A percentile compares a stretch with the other conserved stretches of the same genome.
Evolutionary conservation across 2,797 vertebrate genomes (phyloP).

Genomic region (Oreortyx pictus): DNA sequence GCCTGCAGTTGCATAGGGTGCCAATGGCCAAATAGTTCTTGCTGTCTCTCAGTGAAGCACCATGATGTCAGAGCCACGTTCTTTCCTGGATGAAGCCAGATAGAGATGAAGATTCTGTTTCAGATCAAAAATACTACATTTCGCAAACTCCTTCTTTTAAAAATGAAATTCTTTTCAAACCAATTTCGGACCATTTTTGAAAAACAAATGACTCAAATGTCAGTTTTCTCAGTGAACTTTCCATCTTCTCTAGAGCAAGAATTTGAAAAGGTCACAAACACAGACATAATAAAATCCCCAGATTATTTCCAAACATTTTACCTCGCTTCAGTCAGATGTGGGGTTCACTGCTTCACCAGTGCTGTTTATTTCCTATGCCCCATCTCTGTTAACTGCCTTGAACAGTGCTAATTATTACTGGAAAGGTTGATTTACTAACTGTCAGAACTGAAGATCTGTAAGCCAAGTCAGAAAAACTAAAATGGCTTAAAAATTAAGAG

Average conservation of each 20-base stretch:
- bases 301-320: not conserved
- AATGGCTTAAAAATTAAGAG: not conserved
- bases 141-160: not conserved
- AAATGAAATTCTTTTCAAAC: not conserved
- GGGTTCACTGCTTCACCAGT: not conserved
- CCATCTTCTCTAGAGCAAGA: not conserved
- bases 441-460: not conserved
- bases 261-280: constrained; percentile 5
- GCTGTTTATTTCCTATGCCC: not conserved
- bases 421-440: not conserved
- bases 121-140: not conserved
- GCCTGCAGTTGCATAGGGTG: not conserved
- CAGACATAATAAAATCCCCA: not conserved
- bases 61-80: not conserved
- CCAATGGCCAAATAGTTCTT: not conserved
- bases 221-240: constrained; percentile 25
- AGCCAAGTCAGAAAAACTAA: not conserved
- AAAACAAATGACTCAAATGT: not conserved
- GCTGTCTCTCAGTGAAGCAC: accelerated
- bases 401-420: not conserved
- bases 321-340: not conserved
- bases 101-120: not conserved
- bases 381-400: not conserved
- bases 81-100: not conserved
- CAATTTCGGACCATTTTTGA: not conserved